Evolutionary conservation across 2,797 vertebrate genomes (phyloP), one percentile per base, ranked within the genome.

Genomic region (Leptodactylus fallax): DNA sequence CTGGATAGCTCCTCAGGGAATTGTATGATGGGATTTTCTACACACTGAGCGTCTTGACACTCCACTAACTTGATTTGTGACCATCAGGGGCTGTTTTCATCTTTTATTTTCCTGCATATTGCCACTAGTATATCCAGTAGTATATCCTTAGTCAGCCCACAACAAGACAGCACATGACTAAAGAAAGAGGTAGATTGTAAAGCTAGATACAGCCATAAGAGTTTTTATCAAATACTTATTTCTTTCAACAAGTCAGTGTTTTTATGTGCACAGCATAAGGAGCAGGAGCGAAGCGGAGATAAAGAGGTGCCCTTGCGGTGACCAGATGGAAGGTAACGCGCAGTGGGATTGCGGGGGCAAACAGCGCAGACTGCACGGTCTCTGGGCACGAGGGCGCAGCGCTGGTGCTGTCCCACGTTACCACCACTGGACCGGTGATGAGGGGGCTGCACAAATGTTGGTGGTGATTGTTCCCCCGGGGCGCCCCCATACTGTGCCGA

Each of bases 21-120:
- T 9, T 2, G 19, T 78, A 25, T 78, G 80, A 83, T 87, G 86
- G 80, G 71, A 83, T 87, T 87, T 87, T 19, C 58, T 87, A 77
- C 51, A n/a, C 71, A 78, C 71, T 77, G 58, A 87, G 60, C 71
- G 65, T 72, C 71, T 61, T 83, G 86, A 58, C 86, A 87, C 71
- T 76, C 47, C 80, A 87, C 71, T 83, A 67, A 65, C 71, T 76
- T 87, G 86, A 78, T 83, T 87, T 87, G 86, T 87, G 71, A 83
- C 45, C 80, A 87, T 67, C n/a, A 83, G 47, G 47, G 53, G 47
- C 71, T 47, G 72, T 65, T 72, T 87, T 82, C 72, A 87, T 53
- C 23, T 55, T 82, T 49, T 19, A 63, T 82, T 65, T 77, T 53
- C 25, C 71, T 77, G 69, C 8, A 61, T 78, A 77, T 69, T 77